These are phyloP conservation scores for Brenthis hecate DNA, from an alignment of 2,888 invertebrate species.

Conservation along the genomic window DNA sequence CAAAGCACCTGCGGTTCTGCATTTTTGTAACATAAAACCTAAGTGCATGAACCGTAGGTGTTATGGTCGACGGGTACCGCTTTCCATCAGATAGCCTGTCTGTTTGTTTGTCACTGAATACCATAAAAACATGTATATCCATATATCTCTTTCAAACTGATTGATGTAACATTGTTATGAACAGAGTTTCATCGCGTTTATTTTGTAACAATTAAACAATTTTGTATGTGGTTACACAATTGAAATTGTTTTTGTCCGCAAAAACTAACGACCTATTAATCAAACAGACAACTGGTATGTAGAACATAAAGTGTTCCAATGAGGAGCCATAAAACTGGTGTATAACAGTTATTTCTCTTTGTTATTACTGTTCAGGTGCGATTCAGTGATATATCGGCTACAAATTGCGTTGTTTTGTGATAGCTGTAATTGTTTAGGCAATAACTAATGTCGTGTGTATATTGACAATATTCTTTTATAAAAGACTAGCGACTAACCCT, in stretches of 20 bases:
- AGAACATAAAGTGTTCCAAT: constrained; percentile 58
- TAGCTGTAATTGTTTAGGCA: constrained; percentile 32
- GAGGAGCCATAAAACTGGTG: constrained; percentile 72
- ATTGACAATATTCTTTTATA: constrained; percentile 27
- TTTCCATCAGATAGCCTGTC: too few species aligned
- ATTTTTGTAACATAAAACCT: too few species aligned
- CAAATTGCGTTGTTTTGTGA: constrained; percentile 66
- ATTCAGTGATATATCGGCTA: constrained; percentile 67
- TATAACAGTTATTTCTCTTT: constrained; percentile 75
- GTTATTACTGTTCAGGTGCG: constrained; percentile 78
- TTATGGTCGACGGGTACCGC: too few species aligned
- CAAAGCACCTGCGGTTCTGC: too few species aligned
- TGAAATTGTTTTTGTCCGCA: constrained; percentile 30
- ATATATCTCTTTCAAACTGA: background rate
- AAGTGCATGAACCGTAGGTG: too few species aligned
- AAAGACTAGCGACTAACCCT: too few species aligned
- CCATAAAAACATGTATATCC: background rate
- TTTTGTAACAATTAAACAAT: constrained; percentile 16
- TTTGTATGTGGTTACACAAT: background rate
- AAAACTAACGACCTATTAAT: constrained; percentile 33
- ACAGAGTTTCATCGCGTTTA: background rate
- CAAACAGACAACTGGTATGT: constrained; percentile 28
- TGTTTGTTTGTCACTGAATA: too few species aligned
- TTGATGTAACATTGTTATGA: too few species aligned
- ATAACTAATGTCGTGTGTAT: constrained; percentile 17